Evolutionary conservation across 2,113 vertebrate genomes (phyloP), one percentile per base, ranked within the genome.

Genomic region (Actenoides lindsayi): DNA sequence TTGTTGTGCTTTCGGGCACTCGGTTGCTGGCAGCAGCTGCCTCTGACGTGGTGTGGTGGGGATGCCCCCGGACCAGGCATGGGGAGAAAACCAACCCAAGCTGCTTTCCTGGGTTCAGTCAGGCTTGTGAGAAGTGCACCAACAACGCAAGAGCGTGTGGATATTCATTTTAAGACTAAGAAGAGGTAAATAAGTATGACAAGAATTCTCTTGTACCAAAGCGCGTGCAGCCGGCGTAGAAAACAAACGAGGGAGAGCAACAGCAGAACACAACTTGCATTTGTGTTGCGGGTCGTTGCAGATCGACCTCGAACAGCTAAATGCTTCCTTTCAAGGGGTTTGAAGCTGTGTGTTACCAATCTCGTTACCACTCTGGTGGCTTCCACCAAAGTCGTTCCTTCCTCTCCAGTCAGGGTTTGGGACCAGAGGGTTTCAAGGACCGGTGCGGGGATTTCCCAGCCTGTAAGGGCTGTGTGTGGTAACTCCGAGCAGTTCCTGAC

Each of bases 281-380:
- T 90, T 83, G 1, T 41, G 4, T 76, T 65, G 51, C 5, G 54
- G 59, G 16, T 33, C 3, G 7, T 87, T 65, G 25, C 59, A 57
- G 75, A 8, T 46, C 59, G 27, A 6, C 54, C n/a, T 33, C 24
- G 10, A 42, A n/a, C 17, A 21, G 20, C 35, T 44, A 31, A 51
- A 4, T 21, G 30, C 23, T 89, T 69, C 42, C 35, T 75, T 59
- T 30, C 7, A 9, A 1, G 23, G 39, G 19, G 13, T 30, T 42
- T 48, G 60, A 59, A 76, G 44, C n/a, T n/a, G 9, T 35, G 16
- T 27, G 46, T 54, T 77, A 54, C 42, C 48, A 44, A 11, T 3
- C 19, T 8, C 10, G 39, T 27, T 33, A 6, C 50, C 31, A 5
- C 9, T 0, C 3, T 0, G 2, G 27, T 10, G 50, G 17, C 62